Evolutionary conservation across 2,888 invertebrate genomes (phyloP), one percentile per base, ranked within the genome.

Genomic region (Synergus japonicus): DNA sequence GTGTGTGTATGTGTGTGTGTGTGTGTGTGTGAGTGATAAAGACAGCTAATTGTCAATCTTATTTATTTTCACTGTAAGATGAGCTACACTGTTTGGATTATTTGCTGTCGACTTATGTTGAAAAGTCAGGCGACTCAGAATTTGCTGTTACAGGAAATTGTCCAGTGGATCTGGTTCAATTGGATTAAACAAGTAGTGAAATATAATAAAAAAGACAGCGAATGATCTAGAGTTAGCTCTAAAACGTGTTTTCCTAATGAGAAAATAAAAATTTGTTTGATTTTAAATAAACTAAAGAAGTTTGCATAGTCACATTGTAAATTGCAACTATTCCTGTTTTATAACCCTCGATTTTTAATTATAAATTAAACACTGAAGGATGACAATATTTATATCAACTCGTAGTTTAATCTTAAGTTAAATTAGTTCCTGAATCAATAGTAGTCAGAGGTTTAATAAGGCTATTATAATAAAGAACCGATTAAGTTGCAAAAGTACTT

Each of bases 211-310:
- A 67, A 9, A 49, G 69, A 58, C 37, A 54, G 54, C 73, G 41
- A 54, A 54, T n/a, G 41, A 49, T 73, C 73, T n/a, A 54, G 12
- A 37, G n/a, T 73, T 73, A 49, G 49, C 49, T 37, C 4, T 4
- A 49, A 37, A 73, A 29, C 63, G 22, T 63, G 60, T 76, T 76
- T 76, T 46, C 44, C 44, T 64, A 13, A 76, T 63, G 54, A 76
- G 7, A 41, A 63, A 63, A 63, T 76, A 63, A 76, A 76, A 12
- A 10, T 73, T 73, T 37, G 46, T 73, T 73, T 73, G 4, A 37
- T 37, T 37, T 37, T 37, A 7, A 54, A 73, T 54, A 54, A 73
- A 73, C 46, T 49, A 37, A 37, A 69, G 44, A 13, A 46, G 49
- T 54, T 73, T 73, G 54, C 73, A 54, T 73, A 15, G 54, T 41